These are phyloP conservation scores for Heteromyza rotundicornis DNA, from an alignment of 2,888 invertebrate genomes.

Conservation along the genomic window DNA sequence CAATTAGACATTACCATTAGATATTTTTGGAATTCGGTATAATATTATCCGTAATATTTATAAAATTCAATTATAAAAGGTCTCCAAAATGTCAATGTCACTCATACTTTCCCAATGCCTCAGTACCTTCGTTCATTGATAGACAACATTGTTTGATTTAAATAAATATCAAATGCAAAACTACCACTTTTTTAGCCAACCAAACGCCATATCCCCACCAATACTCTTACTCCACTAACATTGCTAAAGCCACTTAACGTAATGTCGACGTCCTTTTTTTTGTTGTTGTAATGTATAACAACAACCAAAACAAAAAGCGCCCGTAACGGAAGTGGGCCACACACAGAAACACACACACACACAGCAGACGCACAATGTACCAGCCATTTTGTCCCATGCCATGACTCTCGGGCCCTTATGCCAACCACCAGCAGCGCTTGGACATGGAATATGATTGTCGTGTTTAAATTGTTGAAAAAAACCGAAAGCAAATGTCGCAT, in stretches of 20 bases:
- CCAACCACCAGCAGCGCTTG: not conserved
- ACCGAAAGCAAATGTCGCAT: conserved; percentile 37
- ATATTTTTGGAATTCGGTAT: no score
- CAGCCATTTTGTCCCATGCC: conserved; percentile 1
- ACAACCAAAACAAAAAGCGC: not conserved
- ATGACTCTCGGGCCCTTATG: no score
- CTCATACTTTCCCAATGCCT: not conserved
- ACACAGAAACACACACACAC: no score
- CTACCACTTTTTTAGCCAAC: not conserved
- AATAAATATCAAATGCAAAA: conserved; percentile 9
- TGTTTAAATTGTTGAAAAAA: conserved; percentile 2
- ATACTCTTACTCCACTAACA: no score
- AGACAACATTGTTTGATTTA: conserved; percentile 13
- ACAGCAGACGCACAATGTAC: not conserved
- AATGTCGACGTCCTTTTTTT: conserved; percentile 9
- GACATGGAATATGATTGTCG: conserved; percentile 4
- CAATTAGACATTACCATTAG: no score
- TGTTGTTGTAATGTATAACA: not conserved
- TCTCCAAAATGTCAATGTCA: no score
- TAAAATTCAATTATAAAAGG: no score
- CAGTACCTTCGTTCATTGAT: not conserved
- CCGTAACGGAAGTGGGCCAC: not conserved
- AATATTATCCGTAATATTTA: no score
- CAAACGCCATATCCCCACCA: not conserved
- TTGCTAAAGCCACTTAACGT: conserved; percentile 1